A percentile compares a stretch with the other conserved stretches of the same genome.
Conservation (phyloP, 2,888 invertebrate species). For the Digitonthophagus gazella region DNA sequence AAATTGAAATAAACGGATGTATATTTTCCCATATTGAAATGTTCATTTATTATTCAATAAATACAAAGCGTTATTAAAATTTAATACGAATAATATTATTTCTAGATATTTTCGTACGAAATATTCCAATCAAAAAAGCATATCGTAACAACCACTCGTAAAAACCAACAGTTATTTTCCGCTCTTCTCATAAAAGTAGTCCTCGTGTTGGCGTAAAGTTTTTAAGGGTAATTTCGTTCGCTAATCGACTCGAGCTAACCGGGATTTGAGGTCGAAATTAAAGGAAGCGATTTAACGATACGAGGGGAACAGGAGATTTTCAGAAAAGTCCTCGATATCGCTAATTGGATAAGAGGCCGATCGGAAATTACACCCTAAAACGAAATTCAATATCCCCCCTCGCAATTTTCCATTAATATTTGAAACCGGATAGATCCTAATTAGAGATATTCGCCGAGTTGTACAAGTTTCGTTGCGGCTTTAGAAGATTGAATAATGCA, state of each 20-base stretch:
- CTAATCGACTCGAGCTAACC: background rate
- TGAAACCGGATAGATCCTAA: background rate
- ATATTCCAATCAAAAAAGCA: too few relatives aligned
- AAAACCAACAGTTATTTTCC: background rate
- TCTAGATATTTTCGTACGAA: too few relatives aligned
- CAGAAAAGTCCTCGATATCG: background rate
- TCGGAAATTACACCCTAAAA: background rate
- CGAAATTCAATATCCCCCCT: background rate
- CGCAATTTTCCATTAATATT: background rate
- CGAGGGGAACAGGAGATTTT: background rate
- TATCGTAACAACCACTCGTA: too few relatives aligned
- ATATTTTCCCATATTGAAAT: too few relatives aligned
- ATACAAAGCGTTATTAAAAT: too few relatives aligned
- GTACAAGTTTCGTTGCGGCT: background rate
- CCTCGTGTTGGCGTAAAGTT: background rate
- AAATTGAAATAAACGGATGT: too few relatives aligned
- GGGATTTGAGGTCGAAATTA: background rate
- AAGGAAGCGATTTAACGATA: background rate
- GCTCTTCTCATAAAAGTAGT: background rate
- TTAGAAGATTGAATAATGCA: background rate
- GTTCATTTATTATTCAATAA: too few relatives aligned
- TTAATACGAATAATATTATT: too few relatives aligned
- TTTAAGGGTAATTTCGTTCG: background rate
- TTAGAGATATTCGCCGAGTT: background rate
- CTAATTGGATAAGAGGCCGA: background rate